Evolutionary conservation across 2,113 vertebrate species (phyloP), one percentile per base, ranked within the genome.

Genomic region (Tricholaema leucomelas): DNA sequence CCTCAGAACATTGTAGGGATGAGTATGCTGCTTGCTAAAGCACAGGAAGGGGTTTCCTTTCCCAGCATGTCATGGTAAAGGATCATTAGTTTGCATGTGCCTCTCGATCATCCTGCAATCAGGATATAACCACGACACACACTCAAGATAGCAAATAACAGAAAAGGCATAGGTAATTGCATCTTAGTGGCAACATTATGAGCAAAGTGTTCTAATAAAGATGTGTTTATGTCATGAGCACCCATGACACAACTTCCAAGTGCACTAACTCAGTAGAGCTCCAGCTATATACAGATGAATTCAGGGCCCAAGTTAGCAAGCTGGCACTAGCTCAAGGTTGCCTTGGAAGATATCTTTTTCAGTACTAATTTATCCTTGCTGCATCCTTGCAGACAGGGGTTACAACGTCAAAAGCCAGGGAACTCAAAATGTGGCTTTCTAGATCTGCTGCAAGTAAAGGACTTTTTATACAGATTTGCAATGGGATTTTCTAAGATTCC

Each of bases 71-170:
- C 7, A 2, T 7, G 5, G 17, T 24, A 65, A 72, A 76, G 38
- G 6, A 80, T 5, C 19, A 11, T 48, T 21, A 48, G 9, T 60
- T n/a, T 28, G 8, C 17, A 58, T 1, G 9, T 58, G 16, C 4
- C 25, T 52, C 20, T 63, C 30, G 15, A 8, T 63, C 14, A 9
- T 12, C 69, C 18, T 16, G 27, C 9, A 33, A 20, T 52, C 30
- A 16, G 6, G 10, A 36, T 66, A 35, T 11, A 70, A 46, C 7
- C 11, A 15, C 2, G 0, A 2, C 10, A 6, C 21, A 20, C 1
- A 1, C 10, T 33, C 33, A 38, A 33, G 31, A 2, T 50, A 50
- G 21, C 31, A 44, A 81, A 9, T 61, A 54, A 56, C 20, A 74
- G 42, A 8, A 17, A 63, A 74, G 28, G 9, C 35, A 59, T 8